Conservation (phyloP, 2,888 invertebrate genomes). For the Clusia tigrina region DNA sequence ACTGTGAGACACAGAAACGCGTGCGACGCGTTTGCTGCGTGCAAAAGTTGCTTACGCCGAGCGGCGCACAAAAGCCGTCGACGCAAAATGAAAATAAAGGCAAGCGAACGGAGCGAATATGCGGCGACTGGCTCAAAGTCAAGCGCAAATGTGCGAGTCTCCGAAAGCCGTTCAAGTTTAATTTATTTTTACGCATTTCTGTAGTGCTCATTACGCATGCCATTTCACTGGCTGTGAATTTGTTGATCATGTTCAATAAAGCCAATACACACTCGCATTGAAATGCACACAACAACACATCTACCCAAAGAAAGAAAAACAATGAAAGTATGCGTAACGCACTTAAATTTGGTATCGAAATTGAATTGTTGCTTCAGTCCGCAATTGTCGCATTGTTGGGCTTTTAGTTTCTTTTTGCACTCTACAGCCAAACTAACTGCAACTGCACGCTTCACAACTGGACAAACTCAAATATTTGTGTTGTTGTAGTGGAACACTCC, state of each 20-base stretch:
- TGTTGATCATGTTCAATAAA: no score
- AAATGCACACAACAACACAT: not conserved
- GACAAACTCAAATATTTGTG: no score
- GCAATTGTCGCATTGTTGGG: no score
- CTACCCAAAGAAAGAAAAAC: not conserved
- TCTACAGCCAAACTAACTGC: no score
- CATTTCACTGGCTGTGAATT: no score
- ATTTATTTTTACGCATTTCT: not conserved
- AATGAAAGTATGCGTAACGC: not conserved
- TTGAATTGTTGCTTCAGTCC: not conserved
- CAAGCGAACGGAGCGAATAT: not conserved
- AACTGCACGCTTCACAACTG: no score
- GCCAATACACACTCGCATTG: no score
- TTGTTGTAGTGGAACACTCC: no score
- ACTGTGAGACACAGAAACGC: slow-evolving; percentile 19
- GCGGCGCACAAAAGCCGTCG: not conserved
- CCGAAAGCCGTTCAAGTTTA: not conserved
- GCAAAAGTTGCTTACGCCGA: not conserved
- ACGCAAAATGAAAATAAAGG: not conserved
- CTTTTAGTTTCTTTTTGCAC: no score
- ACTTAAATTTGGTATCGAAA: not conserved
- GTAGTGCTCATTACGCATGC: not conserved
- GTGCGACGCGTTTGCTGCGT: slow-evolving; percentile 1
- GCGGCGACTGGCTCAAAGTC: not conserved
- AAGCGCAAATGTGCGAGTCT: not conserved